Evolutionary conservation across 2,113 vertebrate species (phyloP).

Genomic region (Gobio gobio): DNA sequence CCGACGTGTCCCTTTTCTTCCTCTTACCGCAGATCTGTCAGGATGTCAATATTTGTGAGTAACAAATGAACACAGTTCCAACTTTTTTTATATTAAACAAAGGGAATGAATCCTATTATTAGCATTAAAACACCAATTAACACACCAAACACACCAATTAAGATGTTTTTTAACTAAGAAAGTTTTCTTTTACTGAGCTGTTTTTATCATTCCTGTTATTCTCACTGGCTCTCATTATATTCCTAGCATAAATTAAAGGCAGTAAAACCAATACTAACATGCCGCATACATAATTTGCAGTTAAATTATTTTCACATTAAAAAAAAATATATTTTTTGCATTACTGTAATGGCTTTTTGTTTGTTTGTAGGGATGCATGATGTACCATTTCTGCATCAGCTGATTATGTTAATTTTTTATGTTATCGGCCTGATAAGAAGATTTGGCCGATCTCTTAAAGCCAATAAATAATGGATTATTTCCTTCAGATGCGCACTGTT

Average conservation of each 20-base stretch:
- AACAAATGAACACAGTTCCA: background rate
- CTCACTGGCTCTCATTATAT: background rate
- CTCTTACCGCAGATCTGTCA: constrained; percentile 88
- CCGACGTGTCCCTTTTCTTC: constrained; percentile 81
- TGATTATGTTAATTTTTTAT: too few species aligned
- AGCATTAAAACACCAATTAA: background rate
- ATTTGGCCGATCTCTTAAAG: too few species aligned
- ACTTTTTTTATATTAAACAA: background rate
- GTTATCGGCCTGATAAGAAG: too few species aligned
- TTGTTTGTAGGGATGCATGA: background rate
- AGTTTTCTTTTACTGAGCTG: background rate
- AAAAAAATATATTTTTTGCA: background rate
- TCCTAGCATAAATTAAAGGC: background rate
- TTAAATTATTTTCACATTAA: background rate
- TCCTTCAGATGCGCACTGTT: too few species aligned
- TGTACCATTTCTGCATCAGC: too few species aligned
- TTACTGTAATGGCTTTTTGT: background rate
- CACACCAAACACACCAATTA: background rate
- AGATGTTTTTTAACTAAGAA: background rate
- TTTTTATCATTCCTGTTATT: background rate
- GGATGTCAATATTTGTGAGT: constrained; percentile 17
- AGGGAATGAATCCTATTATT: background rate
- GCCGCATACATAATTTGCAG: background rate
- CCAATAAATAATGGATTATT: too few species aligned
- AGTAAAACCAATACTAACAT: too few species aligned